Base-by-base conservation (phyloP, 2,888 invertebrate genomes). In the Hedychridium roseum region DNA sequence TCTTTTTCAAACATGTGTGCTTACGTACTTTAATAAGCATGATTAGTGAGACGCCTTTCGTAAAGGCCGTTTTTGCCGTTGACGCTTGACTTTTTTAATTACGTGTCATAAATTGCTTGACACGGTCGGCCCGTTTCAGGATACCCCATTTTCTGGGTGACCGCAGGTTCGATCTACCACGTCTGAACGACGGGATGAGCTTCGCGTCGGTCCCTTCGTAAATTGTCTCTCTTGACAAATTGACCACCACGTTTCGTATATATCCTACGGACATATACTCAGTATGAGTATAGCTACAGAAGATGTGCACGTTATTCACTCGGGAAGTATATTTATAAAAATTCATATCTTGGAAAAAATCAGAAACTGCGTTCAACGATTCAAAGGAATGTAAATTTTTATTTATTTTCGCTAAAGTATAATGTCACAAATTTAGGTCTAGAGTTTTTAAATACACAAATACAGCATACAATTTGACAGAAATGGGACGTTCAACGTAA, bases 131-230 rank as follows among this genome's bases (percentile, higher is more conserved):
- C 60, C 60, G 66, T 54, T 70, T 48, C 52, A 64, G 70, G 73
- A 73, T 70, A 73, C 66, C 72, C 71, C 53, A 73, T 73, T 74
- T 74, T 74, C 73, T 71, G 72, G 73, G 49, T 74, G 71, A 63
- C 58, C 71, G 71, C 66, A 66, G 44, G 64, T 69, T 72, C 72
- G 68, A 73, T 73, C 70, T 66, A 66, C 60, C 63, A 59, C 57
- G 56, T 57, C 50, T 50, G 43, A 53, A 56, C 63, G 48, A 46
- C 37, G 53, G 61, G 64, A 66, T 64, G 64, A 65, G 59, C 60
- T 54, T 30, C 46, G 43, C 46, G 52, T 42, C 48, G 46, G 43
- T 50, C 49, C 67, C 64, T 64, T 57, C 64, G 68, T 67, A 69
- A 70, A 66, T 66, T 68, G 63, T 68, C 68, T 64, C 61, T 63